These are phyloP conservation scores for Hoplostethus atlanticus DNA, from an alignment of 2,797 vertebrate genomes.

Conservation along the genomic window DNA sequence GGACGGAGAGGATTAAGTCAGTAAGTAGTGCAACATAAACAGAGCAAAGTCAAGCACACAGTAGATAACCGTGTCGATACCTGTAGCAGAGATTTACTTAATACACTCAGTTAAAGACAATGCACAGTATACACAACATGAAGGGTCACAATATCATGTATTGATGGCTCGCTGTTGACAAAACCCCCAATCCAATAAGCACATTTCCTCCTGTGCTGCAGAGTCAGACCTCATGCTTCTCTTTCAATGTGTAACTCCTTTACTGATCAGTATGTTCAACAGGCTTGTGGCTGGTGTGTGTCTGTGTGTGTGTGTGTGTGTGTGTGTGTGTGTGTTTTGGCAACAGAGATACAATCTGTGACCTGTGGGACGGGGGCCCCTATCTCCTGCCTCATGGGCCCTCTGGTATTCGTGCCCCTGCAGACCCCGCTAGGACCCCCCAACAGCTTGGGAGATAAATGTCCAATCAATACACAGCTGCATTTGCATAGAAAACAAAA, in stretches of 20 bases:
- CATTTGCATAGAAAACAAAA: constrained; percentile 66
- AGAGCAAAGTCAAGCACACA: background rate
- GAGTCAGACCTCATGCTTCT: background rate
- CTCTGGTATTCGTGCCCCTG: constrained; percentile 24
- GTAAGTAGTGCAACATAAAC: background rate
- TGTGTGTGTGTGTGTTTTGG: constrained; percentile 31
- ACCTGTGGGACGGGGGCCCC: constrained; percentile 45
- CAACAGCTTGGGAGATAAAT: constrained; percentile 73
- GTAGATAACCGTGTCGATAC: background rate
- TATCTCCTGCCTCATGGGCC: constrained; percentile 20
- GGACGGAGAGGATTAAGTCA: background rate
- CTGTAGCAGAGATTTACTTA: background rate
- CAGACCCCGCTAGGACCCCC: constrained; percentile 40
- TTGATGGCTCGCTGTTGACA: too few species aligned
- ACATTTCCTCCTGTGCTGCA: background rate
- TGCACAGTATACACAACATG: background rate
- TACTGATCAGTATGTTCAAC: constrained; percentile 35
- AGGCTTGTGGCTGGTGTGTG: background rate
- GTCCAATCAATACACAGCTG: constrained; percentile 72
- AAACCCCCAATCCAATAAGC: background rate
- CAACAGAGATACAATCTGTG: constrained; percentile 55
- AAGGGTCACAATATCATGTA: background rate
- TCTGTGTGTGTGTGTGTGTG: background rate
- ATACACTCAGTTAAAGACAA: background rate
- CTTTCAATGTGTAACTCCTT: background rate